Percentiles rank a stretch among this genome's conserved stretches.
phyloP scores from a whole-genome alignment of 37 sponge, comb jelly and placozoan species.

The Halichondria panicea region DNA sequence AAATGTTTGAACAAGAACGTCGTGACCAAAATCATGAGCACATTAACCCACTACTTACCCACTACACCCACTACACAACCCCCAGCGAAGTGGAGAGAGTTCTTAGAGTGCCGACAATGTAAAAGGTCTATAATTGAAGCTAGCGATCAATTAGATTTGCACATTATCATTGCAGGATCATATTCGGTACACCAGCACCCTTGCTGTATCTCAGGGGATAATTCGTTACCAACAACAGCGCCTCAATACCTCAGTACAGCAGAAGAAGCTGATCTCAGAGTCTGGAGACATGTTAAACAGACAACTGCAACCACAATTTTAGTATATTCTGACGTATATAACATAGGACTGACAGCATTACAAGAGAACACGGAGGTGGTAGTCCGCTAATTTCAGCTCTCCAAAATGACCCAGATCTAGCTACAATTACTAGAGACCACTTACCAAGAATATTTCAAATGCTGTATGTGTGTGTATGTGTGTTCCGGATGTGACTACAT shows the following conservation, averaged over 20 bases:
- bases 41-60: background rate
- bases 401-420: slow-evolving; percentile 20
- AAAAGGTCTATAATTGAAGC: background rate
- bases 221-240: too few species aligned
- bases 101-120: slow-evolving; percentile 11
- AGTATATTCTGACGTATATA: slow-evolving; percentile 31
- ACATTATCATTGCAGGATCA: too few species aligned
- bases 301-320: background rate
- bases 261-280: slow-evolving; percentile 21
- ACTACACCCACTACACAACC: background rate
- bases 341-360: slow-evolving; percentile 18
- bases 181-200: too few species aligned
- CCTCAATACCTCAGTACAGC: background rate
- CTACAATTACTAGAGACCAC: background rate
- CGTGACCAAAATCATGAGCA: background rate
- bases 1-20: slow-evolving; percentile 7
- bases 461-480: slow-evolving; percentile 2
- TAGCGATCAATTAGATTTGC: background rate
- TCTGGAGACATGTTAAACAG: slow-evolving; percentile 26
- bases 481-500: slow-evolving; percentile 26
- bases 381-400: background rate
- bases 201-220: too few species aligned
- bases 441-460: background rate
- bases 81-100: slow-evolving; percentile 15
- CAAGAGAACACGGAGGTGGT: background rate